phyloP scores from a whole-genome alignment of 2,888 invertebrate genomes.

The Agelastica alni region DNA sequence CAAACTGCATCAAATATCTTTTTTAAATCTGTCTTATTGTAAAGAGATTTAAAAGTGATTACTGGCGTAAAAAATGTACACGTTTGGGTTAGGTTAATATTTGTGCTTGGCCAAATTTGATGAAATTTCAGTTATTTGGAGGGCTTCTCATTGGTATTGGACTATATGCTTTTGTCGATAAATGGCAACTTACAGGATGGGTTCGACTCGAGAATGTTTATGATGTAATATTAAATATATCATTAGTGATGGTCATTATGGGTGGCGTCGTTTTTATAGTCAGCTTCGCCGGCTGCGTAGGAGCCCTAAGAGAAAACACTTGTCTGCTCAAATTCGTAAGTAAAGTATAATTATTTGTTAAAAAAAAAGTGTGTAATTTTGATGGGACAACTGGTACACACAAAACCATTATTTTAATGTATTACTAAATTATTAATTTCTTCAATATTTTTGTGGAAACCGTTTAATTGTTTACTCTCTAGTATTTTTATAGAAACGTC shows the following conservation, averaged over 20 bases:
- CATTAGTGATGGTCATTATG: conserved; percentile 85
- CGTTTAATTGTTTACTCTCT: too few species aligned
- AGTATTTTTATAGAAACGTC: too few species aligned
- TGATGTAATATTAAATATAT: conserved; percentile 88
- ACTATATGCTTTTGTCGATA: conserved; percentile 89
- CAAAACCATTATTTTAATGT: too few species aligned
- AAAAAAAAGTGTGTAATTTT: background rate
- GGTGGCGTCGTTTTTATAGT: conserved; percentile 91
- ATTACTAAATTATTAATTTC: too few species aligned
- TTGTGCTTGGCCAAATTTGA: too few species aligned
- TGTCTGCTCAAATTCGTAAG: conserved; percentile 89
- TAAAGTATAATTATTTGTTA: conserved; percentile 37
- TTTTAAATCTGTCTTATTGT: too few species aligned
- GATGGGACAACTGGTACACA: too few species aligned
- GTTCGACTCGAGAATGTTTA: conserved; percentile 85
- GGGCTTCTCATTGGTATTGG: conserved; percentile 86
- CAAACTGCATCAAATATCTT: too few species aligned
- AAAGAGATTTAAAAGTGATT: too few species aligned
- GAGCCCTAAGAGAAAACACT: conserved; percentile 88
- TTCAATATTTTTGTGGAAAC: too few species aligned
- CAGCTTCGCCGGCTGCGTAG: conserved; percentile 92
- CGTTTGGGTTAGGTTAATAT: too few species aligned
- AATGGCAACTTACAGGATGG: conserved; percentile 86
- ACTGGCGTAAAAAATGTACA: too few species aligned
- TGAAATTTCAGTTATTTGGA: conserved; percentile 86